Conservation (phyloP, 1,140 invertebrate genomes). For the Diorhabda elongata region DNA sequence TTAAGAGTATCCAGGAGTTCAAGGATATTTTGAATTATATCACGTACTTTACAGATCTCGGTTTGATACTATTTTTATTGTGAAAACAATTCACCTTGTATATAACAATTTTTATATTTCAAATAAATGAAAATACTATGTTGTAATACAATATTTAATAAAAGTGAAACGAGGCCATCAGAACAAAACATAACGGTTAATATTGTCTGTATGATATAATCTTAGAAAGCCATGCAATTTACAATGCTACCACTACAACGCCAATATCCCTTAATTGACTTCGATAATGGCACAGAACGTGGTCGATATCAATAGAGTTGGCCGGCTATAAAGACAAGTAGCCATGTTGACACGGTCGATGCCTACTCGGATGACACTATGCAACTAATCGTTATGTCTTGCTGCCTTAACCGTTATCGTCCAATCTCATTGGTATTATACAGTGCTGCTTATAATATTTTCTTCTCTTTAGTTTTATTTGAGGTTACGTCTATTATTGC, state of each 20-base stretch:
- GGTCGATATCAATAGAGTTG: conserved; percentile 17
- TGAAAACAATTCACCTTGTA: too few relatives aligned
- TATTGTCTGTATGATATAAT: too few relatives aligned
- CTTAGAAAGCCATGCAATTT: conserved; percentile 30
- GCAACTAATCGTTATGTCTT: conserved; percentile 28
- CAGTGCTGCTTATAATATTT: neutral
- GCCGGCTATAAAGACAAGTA: conserved; percentile 26
- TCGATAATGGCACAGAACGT: conserved; percentile 33
- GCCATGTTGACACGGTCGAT: conserved; percentile 17
- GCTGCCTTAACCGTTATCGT: conserved; percentile 3
- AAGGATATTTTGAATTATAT: too few relatives aligned
- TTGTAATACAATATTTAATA: too few relatives aligned
- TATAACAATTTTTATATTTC: too few relatives aligned
- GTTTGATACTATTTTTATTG: too few relatives aligned
- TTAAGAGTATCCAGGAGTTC: too few relatives aligned
- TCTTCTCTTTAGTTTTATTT: conserved; percentile 6
- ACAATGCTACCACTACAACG: conserved; percentile 29
- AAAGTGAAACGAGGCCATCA: too few relatives aligned
- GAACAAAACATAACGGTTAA: too few relatives aligned
- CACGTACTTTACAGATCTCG: too few relatives aligned
- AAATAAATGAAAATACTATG: too few relatives aligned
- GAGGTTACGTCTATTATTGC: neutral
- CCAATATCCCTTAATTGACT: conserved; percentile 38
- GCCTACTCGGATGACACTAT: conserved; percentile 15
- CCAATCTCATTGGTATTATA: conserved; percentile 9